A percentile compares a stretch with the other conserved stretches of the same genome.
Evolutionary conservation across 2,113 vertebrate species (phyloP).

Genomic region (Xyliphius kryptos): DNA sequence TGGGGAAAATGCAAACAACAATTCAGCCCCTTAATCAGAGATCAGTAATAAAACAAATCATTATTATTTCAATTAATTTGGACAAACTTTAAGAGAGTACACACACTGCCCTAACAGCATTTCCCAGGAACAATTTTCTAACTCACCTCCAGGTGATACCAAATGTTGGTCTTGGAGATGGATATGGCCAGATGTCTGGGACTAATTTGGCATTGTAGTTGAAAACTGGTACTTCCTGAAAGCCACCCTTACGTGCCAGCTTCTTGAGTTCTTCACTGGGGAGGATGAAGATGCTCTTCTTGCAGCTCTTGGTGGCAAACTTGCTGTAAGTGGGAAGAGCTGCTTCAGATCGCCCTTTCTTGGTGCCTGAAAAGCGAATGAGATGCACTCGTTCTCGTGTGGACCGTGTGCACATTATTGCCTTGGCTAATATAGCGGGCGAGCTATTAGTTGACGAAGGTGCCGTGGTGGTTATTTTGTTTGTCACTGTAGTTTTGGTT

Average conservation of each 20-base stretch:
- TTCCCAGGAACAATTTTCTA: no score
- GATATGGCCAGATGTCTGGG: slow-evolving; percentile 93
- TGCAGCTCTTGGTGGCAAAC: slow-evolving; percentile 93
- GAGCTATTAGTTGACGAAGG: slow-evolving; percentile 60
- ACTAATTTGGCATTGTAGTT: slow-evolving; percentile 95
- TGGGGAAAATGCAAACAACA: no score
- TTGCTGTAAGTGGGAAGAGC: slow-evolving; percentile 93
- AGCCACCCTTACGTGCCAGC: slow-evolving; percentile 83
- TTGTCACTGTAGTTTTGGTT: no score
- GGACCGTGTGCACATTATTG: slow-evolving; percentile 85
- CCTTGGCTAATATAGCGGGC: slow-evolving; percentile 69
- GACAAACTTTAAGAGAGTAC: no score
- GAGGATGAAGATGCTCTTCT: slow-evolving; percentile 95
- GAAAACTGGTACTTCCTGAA: slow-evolving; percentile 87
- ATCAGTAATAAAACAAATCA: no score
- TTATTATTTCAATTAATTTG: no score
- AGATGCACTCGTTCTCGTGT: slow-evolving; percentile 85
- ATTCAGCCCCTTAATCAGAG: no score
- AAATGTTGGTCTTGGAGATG: slow-evolving; percentile 93
- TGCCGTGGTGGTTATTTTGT: no score
- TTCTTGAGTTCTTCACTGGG: slow-evolving; percentile 88
- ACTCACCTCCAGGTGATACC: slow-evolving; percentile 94
- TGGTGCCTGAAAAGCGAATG: slow-evolving; percentile 82
- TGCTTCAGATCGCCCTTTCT: slow-evolving; percentile 87
- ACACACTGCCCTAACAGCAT: background rate